Conservation (phyloP, 2,797 vertebrate species). For the Poliocrania exsul region DNA sequence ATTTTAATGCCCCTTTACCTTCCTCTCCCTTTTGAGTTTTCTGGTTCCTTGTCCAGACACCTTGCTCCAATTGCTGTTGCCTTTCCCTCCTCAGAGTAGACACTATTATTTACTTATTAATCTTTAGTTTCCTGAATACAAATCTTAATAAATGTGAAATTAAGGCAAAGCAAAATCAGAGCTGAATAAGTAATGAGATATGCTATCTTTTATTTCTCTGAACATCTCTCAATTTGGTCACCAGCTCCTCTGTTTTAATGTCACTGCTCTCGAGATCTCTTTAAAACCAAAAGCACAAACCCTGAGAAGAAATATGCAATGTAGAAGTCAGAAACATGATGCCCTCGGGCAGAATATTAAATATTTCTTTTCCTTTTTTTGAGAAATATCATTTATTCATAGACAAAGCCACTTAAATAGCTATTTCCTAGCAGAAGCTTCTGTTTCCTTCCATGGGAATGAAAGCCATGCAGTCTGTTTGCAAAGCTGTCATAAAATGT, state of each 20-base stretch:
- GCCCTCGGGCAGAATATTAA: neutral
- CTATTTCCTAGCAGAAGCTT: neutral
- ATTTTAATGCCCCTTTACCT: neutral
- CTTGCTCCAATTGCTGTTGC: neutral
- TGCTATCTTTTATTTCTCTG: neutral
- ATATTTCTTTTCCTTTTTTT: neutral
- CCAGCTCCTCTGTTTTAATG: neutral
- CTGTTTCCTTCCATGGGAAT: neutral
- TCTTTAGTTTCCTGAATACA: neutral
- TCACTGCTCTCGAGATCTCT: neutral
- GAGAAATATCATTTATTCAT: slow-evolving; percentile 21
- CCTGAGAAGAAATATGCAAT: neutral
- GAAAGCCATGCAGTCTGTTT: neutral
- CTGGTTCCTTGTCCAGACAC: neutral
- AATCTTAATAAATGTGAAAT: neutral
- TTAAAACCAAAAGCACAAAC: neutral
- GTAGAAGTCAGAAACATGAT: neutral
- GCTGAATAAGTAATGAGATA: neutral
- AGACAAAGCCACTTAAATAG: neutral
- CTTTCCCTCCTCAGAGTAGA: neutral
- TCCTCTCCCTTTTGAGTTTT: neutral
- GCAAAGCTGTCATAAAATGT: neutral
- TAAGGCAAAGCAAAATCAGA: neutral
- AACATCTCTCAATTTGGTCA: neutral
- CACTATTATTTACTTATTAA: neutral